These are phyloP conservation scores for Falco biarmicus DNA, from an alignment of 2,797 vertebrate genomes.

Conservation along the genomic window DNA sequence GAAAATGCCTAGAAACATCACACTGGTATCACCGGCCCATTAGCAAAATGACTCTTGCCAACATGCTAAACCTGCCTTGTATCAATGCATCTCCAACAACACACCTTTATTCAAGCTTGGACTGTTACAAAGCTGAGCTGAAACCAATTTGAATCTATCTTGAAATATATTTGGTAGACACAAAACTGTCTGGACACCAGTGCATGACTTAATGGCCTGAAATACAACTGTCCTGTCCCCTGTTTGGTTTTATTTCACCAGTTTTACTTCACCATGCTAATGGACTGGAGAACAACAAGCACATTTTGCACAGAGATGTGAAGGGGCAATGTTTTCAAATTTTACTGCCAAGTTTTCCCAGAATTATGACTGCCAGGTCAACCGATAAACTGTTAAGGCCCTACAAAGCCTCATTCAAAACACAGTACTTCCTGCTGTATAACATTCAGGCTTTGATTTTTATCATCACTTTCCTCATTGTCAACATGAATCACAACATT, in stretches of 20 bases:
- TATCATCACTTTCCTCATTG: background rate
- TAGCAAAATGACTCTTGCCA: background rate
- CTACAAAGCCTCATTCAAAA: constrained; percentile 18
- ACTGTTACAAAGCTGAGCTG: background rate
- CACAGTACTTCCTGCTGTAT: background rate
- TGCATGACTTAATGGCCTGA: background rate
- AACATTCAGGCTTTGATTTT: background rate
- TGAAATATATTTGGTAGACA: background rate
- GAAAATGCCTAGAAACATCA: background rate
- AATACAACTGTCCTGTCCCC: background rate
- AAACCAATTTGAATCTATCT: background rate
- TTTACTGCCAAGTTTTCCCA: constrained; percentile 5
- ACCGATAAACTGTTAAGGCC: constrained; percentile 1
- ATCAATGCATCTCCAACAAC: background rate
- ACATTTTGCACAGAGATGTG: background rate
- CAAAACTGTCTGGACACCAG: background rate
- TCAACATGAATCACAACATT: background rate
- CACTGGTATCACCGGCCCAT: background rate
- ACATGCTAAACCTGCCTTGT: background rate
- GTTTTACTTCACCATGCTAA: constrained; percentile 22
- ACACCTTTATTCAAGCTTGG: background rate
- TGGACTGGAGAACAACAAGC: background rate
- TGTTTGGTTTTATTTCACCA: background rate
- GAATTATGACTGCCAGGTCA: constrained; percentile 10
- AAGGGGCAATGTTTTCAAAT: background rate